Evolutionary conservation across 2,113 vertebrate species (phyloP), one percentile per base, ranked within the genome.

Genomic region (Rhadina sibilatrix): DNA sequence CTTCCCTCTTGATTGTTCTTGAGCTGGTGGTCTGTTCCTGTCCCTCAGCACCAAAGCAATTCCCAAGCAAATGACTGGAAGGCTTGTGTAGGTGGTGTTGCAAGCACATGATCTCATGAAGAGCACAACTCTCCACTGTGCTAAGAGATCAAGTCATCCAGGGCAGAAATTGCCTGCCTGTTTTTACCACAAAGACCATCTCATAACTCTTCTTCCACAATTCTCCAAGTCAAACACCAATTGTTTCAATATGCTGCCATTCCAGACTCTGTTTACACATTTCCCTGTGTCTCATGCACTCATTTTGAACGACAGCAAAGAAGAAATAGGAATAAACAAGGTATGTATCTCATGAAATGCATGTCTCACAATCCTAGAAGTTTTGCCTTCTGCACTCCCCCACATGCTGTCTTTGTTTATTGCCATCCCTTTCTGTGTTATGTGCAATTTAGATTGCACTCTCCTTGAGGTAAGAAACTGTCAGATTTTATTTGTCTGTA

Each of bases 401-500:
- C 31, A 84, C 64, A 60, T 61, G 77, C 77, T 95, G 17, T 60
- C 57, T 87, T 82, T 84, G 56, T 87, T 95, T 91, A 95, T 64
- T 82, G 49, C 49, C 49, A 87, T 60, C n/a, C 13, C n/a, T 94
- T 64, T 35, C 77, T 91, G 44, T 46, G 50, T 88, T 87, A 93
- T 33, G 37, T 65, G 72, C 50, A 97, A 82, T 96, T 93, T 93
- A 63, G 61, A 85, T 25, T 15, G 15, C 46, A 10, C 12, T 37
- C 18, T 95, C 64, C 81, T 82, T 50, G 40, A 82, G 40, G 65
- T 76, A 75, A 94, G 53, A 37, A 89, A 22, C 57, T 82, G 83
- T 76, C 96, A 87, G 70, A 30, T 94, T 89, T 82, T 60, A 87
- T 84, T 78, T 89, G n/a, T 59, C 64, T 84, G 20, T 24, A 72